phyloP scores from a whole-genome alignment of 2,797 vertebrate genomes.

The Parambassis ranga region DNA sequence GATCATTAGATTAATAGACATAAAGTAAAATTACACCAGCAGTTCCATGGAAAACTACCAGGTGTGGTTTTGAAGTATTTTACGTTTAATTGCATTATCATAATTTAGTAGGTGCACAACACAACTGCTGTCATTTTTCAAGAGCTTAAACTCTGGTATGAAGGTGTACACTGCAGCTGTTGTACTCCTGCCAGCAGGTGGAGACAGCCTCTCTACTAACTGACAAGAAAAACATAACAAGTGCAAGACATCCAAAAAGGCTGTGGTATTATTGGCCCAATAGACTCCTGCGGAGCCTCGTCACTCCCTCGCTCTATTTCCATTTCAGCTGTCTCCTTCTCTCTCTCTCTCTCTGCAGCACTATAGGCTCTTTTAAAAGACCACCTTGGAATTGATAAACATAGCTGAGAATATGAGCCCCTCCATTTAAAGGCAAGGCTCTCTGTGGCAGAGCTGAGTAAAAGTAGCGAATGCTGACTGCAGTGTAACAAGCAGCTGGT shows the following conservation, averaged over 20 bases:
- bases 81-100: not conserved
- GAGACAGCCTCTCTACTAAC: constrained; percentile 13
- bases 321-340: constrained; percentile 67
- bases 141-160: no score
- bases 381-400: constrained; percentile 81
- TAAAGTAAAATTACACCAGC: no score
- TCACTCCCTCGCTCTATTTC: constrained; percentile 68
- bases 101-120: no score
- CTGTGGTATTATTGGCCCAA: constrained; percentile 49
- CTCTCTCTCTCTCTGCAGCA: constrained; percentile 21
- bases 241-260: constrained; percentile 42
- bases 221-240: constrained; percentile 19
- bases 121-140: no score
- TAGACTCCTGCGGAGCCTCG: constrained; percentile 51
- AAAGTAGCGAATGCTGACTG: constrained; percentile 79
- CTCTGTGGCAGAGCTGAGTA: constrained; percentile 50
- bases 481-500: constrained; percentile 59
- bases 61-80: not conserved
- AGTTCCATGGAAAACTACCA: not conserved
- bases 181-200: constrained; percentile 40
- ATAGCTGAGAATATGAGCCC: constrained; percentile 81
- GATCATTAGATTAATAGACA: no score
- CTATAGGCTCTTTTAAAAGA: constrained; percentile 70
- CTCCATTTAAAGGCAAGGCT: constrained; percentile 81
- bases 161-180: no score